Base-by-base conservation (phyloP, 2,888 invertebrate genomes). In the Lasioglossum marginatum region DNA sequence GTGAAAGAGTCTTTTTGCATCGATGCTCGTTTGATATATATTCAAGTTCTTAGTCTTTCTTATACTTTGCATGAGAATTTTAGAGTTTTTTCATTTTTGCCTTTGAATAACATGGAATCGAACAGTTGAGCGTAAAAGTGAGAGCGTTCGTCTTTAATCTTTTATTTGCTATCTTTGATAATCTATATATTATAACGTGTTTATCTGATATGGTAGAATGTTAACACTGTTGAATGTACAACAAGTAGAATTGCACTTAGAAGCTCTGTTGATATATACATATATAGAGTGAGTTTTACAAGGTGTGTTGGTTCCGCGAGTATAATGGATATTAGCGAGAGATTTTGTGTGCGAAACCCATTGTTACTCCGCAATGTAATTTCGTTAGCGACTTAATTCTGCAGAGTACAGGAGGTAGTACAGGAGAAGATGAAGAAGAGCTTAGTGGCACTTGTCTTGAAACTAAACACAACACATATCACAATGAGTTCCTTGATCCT, bases 351-450 rank as follows among this genome's bases (percentile, higher is more conserved):
- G 76, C 83, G 70, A 80, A 81, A 70, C 19, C 72, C 78, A 63
- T 75, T 81, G 40, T 79, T 82, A 72, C 76, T 76, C 81, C 79
- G 79, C 86, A 88, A 82, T 85, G 88, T 88, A 88, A 88, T 88
- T 86, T 82, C 86, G 83, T 88, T 86, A 88, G 84, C 83, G 40
- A 88, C 88, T 89, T 88, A 89, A 91, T 90, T 90, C 92, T 93
- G 74, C 93, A 96, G 96, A 96, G 96, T 87, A 96, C 96, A 82
- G 96, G 96, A 84, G 96, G 96, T 93, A 96, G 96, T 92, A 96
- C 96, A 84, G 96, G 96, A 72, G 96, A 96, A 94, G 96, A 96
- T 90, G 96, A 96, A 90, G 96, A 95, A 90, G 95, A 95, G 91
- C 93, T 94, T 88, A 94, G 94, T 88, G 94, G 95, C 74, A 92